A percentile compares a stretch with the other conserved stretches of the same genome.
phyloP scores from a whole-genome alignment of 2,888 invertebrate genomes.

The Hirtodrosophila cameraria region DNA sequence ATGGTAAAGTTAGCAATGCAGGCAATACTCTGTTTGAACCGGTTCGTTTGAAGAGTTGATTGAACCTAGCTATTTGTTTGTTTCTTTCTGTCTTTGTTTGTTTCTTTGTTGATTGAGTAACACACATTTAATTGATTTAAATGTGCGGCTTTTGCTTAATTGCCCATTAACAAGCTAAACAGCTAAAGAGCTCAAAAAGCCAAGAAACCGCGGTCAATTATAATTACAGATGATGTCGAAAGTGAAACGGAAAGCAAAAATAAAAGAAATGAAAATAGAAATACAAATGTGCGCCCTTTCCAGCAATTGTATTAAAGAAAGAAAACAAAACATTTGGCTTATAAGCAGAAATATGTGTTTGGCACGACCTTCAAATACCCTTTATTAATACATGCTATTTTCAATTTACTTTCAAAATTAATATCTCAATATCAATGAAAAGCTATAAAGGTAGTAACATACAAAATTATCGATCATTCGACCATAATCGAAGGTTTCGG shows the following conservation, averaged over 20 bases:
- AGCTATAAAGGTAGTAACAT: too few species aligned
- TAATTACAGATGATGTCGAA: slow-evolving; percentile 53
- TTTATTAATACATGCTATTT: too few species aligned
- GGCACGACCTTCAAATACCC: slow-evolving; percentile 1
- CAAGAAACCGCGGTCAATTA: slow-evolving; percentile 42
- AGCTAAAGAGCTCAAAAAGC: too few species aligned
- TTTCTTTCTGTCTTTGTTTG: too few species aligned
- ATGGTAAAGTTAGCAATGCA: slow-evolving; percentile 29
- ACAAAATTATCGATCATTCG: too few species aligned
- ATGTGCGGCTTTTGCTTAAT: slow-evolving; percentile 62
- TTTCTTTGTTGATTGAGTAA: slow-evolving; percentile 69
- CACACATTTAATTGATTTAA: slow-evolving; percentile 75
- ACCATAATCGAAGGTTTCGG: too few species aligned
- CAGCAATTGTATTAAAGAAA: not conserved
- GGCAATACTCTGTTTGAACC: slow-evolving; percentile 48
- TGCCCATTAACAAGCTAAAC: slow-evolving; percentile 64
- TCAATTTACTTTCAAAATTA: too few species aligned
- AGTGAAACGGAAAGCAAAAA: slow-evolving; percentile 41
- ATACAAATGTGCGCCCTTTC: slow-evolving; percentile 38
- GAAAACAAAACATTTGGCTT: slow-evolving; percentile 5
- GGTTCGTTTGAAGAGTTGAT: slow-evolving; percentile 66
- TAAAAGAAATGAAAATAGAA: slow-evolving; percentile 4
- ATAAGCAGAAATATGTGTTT: not conserved
- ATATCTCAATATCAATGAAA: too few species aligned
- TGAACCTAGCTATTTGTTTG: slow-evolving; percentile 65